A percentile compares a stretch with the other conserved stretches of the same genome.
Evolutionary conservation across 2,113 vertebrate species (phyloP).

Genomic region (Ciconia stormi): DNA sequence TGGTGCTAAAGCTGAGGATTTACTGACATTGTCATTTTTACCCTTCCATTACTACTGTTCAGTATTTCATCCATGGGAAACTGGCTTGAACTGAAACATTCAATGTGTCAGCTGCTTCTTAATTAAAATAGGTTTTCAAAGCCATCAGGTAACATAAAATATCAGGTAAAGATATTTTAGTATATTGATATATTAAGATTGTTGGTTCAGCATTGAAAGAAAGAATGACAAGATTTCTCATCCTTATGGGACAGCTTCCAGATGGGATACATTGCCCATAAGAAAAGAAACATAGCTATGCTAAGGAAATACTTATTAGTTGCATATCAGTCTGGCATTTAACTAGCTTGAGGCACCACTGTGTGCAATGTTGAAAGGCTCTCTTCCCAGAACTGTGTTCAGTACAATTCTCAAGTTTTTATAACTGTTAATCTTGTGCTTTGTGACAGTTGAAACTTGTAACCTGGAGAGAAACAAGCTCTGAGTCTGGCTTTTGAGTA

Average conservation of each 20-base stretch:
- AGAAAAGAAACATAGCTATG: not conserved
- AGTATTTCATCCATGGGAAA: not conserved
- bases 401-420: not conserved
- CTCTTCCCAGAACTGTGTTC: not conserved
- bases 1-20: not conserved
- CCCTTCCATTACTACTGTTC: not conserved
- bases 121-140: not conserved
- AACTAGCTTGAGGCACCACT: not conserved
- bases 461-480: conserved; percentile 22
- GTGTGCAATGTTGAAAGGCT: not conserved
- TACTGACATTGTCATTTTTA: not conserved
- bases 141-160: not conserved
- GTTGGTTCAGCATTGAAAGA: not conserved
- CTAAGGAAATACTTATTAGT: conserved; percentile 9
- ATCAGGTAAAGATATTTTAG: conserved; percentile 2
- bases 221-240: not conserved
- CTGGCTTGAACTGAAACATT: not conserved
- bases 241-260: not conserved
- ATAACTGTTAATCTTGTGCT: conserved; percentile 1
- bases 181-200: not conserved
- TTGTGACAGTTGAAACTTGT: conserved; percentile 20
- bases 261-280: not conserved
- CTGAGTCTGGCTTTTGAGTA: conserved; percentile 9
- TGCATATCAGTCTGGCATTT: conserved; percentile 5
- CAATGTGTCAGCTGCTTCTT: not conserved